Conservation (phyloP, 2,113 vertebrate genomes). For the Triplophysa rosa region DNA sequence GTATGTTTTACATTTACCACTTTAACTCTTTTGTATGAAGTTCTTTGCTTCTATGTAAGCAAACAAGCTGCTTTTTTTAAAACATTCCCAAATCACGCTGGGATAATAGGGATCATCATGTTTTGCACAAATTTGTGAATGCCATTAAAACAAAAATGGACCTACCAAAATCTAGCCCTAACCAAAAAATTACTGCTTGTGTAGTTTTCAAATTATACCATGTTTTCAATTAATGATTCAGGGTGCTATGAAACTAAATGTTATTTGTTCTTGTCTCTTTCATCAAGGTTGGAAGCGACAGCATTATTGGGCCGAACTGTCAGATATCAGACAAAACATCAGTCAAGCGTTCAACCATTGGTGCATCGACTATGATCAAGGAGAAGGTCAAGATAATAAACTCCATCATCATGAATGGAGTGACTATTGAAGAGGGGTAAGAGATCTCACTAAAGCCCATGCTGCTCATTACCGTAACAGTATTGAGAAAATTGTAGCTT, state of each 20-base stretch:
- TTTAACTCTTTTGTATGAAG: no score
- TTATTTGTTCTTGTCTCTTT: background rate
- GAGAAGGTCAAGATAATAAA: conserved; percentile 91
- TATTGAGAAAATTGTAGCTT: background rate
- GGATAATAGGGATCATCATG: no score
- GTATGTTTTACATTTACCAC: no score
- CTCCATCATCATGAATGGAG: conserved; percentile 95
- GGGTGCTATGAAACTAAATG: background rate
- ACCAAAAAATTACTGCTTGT: no score
- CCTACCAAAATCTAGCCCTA: no score
- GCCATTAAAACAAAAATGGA: no score
- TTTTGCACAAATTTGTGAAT: no score
- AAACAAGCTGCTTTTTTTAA: no score
- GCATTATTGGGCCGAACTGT: conserved; percentile 85
- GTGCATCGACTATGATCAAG: conserved; percentile 80
- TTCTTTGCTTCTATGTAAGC: no score
- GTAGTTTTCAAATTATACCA: no score
- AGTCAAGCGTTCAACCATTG: conserved; percentile 88
- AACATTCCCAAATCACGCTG: no score
- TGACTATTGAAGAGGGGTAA: conserved; percentile 94
- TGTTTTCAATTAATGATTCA: background rate
- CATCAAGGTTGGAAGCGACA: conserved; percentile 85
- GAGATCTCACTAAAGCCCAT: conserved; percentile 54
- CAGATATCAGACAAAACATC: conserved; percentile 91
- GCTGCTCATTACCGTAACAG: background rate